Percentiles rank a stretch among this genome's conserved stretches.
Conservation (phyloP, 2,888 invertebrate genomes). For the Meteorus colon region DNA sequence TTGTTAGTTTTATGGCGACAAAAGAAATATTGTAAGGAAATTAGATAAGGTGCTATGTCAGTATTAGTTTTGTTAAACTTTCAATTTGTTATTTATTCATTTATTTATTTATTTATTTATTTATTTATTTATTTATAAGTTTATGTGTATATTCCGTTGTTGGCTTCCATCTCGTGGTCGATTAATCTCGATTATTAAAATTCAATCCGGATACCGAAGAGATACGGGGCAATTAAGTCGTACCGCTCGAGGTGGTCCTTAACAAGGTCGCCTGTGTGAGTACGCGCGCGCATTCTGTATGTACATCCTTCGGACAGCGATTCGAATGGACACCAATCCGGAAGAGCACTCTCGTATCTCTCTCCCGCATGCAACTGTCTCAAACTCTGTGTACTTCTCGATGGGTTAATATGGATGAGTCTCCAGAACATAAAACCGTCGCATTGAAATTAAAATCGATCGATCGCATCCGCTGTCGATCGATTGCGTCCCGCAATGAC, state of each 20-base stretch:
- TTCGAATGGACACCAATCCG: slow-evolving; percentile 35
- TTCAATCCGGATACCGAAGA: slow-evolving; percentile 33
- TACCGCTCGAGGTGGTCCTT: slow-evolving; percentile 33
- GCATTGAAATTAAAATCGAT: slow-evolving; percentile 37
- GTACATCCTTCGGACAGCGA: slow-evolving; percentile 13
- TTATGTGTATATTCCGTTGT: not conserved
- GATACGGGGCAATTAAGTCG: slow-evolving; percentile 39
- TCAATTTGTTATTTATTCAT: not conserved
- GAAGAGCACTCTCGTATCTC: slow-evolving; percentile 16
- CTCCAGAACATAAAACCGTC: slow-evolving; percentile 29
- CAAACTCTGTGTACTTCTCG: not conserved
- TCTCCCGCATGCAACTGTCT: not conserved
- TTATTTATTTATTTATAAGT: not conserved
- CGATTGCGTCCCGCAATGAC: not conserved
- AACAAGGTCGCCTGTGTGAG: slow-evolving; percentile 29
- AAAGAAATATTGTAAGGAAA: no score
- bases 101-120: not conserved
- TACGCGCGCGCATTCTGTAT: not conserved
- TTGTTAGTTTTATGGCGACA: no score
- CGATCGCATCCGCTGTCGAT: slow-evolving; percentile 30
- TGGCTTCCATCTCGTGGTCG: slow-evolving; percentile 10
- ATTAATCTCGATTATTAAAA: slow-evolving; percentile 40
- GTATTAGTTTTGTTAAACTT: not conserved
- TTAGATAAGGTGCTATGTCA: not conserved
- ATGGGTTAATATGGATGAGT: slow-evolving; percentile 37